Conservation (phyloP, 2,113 vertebrate genomes). For the Emydura subglobosa region DNA sequence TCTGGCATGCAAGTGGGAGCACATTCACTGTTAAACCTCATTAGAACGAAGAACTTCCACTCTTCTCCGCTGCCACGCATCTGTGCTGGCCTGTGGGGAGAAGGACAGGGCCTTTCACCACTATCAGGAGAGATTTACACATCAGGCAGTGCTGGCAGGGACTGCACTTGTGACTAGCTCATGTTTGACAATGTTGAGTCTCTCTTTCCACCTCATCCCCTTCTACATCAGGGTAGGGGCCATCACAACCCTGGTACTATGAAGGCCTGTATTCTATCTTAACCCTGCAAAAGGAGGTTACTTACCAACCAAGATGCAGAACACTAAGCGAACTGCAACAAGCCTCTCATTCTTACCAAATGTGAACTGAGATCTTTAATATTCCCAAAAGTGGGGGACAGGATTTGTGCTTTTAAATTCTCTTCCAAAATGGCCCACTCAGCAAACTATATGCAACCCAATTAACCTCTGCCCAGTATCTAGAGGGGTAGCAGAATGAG, state of each 20-base stretch:
- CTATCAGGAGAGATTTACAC: not conserved
- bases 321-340: not conserved
- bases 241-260: not conserved
- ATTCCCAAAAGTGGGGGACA: accelerated
- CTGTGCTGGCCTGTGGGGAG: too few species aligned
- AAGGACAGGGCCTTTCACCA: not conserved
- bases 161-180: not conserved
- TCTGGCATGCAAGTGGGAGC: accelerated
- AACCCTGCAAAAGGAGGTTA: not conserved
- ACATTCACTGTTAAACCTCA: accelerated
- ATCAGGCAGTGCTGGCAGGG: not conserved
- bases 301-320: not conserved
- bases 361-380: not conserved
- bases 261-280: not conserved
- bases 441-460: not conserved
- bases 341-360: not conserved
- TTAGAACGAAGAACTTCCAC: not conserved
- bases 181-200: not conserved
- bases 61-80: not conserved
- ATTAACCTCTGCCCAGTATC: not conserved
- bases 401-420: accelerated
- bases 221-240: accelerated
- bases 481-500: accelerated
- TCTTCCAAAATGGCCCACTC: not conserved
- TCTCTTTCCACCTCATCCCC: not conserved